Conservation (phyloP, 2,113 vertebrate genomes). For the Ameiurus melas region DNA sequence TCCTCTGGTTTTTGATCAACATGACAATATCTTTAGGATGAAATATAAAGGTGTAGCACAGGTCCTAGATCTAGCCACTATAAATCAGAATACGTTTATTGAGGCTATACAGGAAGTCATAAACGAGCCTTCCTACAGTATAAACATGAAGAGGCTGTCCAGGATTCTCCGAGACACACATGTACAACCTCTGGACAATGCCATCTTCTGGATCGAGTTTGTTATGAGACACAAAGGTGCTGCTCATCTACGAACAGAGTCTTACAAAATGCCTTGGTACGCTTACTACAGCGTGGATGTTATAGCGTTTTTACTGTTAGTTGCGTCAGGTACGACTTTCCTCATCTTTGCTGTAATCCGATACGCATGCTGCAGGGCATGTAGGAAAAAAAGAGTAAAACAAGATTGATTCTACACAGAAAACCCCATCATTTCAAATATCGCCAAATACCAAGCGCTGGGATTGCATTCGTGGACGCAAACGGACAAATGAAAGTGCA, state of each 20-base stretch:
- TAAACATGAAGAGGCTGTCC: constrained; percentile 72
- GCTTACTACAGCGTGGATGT: constrained; percentile 69
- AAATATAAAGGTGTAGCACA: constrained; percentile 62
- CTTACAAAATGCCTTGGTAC: constrained; percentile 70
- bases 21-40: constrained; percentile 67
- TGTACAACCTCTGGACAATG: constrained; percentile 63
- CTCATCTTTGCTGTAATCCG: constrained; percentile 21
- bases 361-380: constrained; percentile 55
- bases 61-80: constrained; percentile 47
- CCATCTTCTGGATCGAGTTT: constrained; percentile 75
- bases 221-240: constrained; percentile 74
- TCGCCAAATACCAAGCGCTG: not conserved
- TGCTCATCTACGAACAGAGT: constrained; percentile 66
- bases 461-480: not conserved
- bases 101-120: constrained; percentile 64
- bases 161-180: constrained; percentile 68
- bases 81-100: constrained; percentile 58
- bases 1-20: constrained; percentile 66
- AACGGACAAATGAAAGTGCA: not conserved
- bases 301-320: constrained; percentile 50
- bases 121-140: constrained; percentile 64
- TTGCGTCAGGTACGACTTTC: constrained; percentile 25
- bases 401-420: constrained; percentile 47
- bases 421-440: not conserved
- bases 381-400: constrained; percentile 53